phyloP scores from a whole-genome alignment of 2,113 vertebrate species.

The Dipodomys ordii region DNA sequence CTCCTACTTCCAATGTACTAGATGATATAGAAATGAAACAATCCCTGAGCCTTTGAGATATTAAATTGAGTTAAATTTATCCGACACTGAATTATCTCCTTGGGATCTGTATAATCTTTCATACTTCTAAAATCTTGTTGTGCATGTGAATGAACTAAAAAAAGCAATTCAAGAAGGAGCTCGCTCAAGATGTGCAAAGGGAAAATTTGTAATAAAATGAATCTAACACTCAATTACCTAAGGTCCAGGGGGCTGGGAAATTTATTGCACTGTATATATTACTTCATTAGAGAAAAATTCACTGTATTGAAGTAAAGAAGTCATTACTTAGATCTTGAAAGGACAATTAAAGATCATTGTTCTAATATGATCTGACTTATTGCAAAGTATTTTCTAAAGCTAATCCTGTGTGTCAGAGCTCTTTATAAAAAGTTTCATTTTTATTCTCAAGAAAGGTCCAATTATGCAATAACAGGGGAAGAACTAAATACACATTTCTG shows the following conservation, averaged over 20 bases:
- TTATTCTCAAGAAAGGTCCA: constrained; percentile 34
- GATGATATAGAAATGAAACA: constrained; percentile 50
- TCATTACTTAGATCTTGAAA: constrained; percentile 27
- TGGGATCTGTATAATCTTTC: not conserved
- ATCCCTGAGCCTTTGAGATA: not conserved
- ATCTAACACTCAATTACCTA: constrained; percentile 15
- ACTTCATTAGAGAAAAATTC: not conserved
- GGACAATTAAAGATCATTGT: constrained; percentile 8
- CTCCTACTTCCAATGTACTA: not conserved
- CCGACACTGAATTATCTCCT: not conserved
- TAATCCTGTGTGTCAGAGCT: not conserved
- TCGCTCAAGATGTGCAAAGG: not conserved
- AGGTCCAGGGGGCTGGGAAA: not conserved
- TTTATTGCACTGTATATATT: not conserved
- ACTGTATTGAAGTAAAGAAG: not conserved
- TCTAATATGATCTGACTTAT: constrained; percentile 32
- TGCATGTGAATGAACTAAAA: not conserved
- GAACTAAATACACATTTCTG: not conserved
- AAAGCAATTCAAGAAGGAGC: not conserved
- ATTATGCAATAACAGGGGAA: not conserved
- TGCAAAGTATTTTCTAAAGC: constrained; percentile 17
- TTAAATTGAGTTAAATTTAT: constrained; percentile 13
- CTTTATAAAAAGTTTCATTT: constrained; percentile 4
- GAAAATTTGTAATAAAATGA: not conserved
- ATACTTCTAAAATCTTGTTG: not conserved